Percentiles rank a stretch among this genome's conserved stretches.
Evolutionary conservation across 2,113 vertebrate genomes (phyloP).

Genomic region (Carassius gibelio): DNA sequence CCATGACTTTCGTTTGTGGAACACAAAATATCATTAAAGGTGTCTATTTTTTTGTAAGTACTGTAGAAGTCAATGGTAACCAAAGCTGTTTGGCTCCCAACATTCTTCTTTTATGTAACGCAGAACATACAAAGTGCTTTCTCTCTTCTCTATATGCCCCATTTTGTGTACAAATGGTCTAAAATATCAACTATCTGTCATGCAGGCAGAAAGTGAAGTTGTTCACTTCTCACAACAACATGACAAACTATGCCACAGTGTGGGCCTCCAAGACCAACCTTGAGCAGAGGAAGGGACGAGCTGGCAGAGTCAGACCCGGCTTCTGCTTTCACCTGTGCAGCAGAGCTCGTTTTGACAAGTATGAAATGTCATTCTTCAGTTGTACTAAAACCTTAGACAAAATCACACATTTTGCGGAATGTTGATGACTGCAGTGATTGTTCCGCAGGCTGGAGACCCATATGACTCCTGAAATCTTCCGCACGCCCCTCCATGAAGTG

Average conservation of each 20-base stretch:
- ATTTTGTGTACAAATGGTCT: neutral
- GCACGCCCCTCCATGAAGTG: slow-evolving; percentile 91
- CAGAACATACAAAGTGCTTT: neutral
- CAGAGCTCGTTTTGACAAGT: slow-evolving; percentile 87
- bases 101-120: neutral
- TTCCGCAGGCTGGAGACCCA: slow-evolving; percentile 86
- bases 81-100: neutral
- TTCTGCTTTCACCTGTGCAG: slow-evolving; percentile 96
- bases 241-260: slow-evolving; percentile 97
- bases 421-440: neutral
- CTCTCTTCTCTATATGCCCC: neutral
- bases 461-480: slow-evolving; percentile 95
- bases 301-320: slow-evolving; percentile 86
- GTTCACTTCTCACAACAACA: slow-evolving; percentile 96
- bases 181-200: neutral
- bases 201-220: slow-evolving; percentile 94
- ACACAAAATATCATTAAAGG: too few relatives aligned
- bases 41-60: neutral
- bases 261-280: slow-evolving; percentile 98
- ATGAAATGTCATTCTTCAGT: neutral
- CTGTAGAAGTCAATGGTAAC: neutral
- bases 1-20: neutral
- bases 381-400: neutral
- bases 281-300: slow-evolving; percentile 92
- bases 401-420: neutral